Base-by-base conservation (phyloP, 2,113 vertebrate genomes). In the Trichechus manatus region DNA sequence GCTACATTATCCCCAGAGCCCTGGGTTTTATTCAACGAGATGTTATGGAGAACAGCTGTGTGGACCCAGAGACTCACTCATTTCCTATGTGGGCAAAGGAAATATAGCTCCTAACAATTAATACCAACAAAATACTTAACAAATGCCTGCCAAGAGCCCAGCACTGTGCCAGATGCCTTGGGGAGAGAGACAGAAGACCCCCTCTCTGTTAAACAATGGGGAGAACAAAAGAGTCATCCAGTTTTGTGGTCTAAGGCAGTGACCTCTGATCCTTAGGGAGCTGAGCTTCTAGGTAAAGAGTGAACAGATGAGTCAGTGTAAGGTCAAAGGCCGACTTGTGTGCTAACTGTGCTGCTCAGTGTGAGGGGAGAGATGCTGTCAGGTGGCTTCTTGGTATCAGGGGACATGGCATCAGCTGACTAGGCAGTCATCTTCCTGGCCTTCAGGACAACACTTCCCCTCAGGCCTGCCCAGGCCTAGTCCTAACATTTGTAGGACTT, bases 51-150 rank as follows among this genome's bases (percentile, higher is more conserved):
- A 83, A 33, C 1, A 36, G 72, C 36, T 27, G 29, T 6, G 15
- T 9, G 25, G 4, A 2, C 6, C 81, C 31, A 83, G 75, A 59
- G 42, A 81, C n/a, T 44, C 25, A 85, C 25, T 63, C 23, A 47
- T 72, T 81, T 63, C 59, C 36, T 50, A 9, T 47, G 39, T 59
- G 33, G 64, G 36, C 29, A 53, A 33, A 79, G 50, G 27, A 89
- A 93, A 75, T 50, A n/a, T 64, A 63, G 59, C 42, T 68, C 75
- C 78, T 81, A 50, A 81, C 17, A 81, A 78, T 90, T 64, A 93
- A 29, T 33, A 85, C 42, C 22, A 59, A 66, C n/a, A 77, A 94
- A 78, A 72, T 59, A 77, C 25, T 95, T 87, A 80, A 53, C 66
- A 50, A 72, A 66, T 53, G 47, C 53, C 74, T 79, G 70, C 42